phyloP scores from a whole-genome alignment of 2,797 vertebrate genomes.

The Danio choprae region DNA sequence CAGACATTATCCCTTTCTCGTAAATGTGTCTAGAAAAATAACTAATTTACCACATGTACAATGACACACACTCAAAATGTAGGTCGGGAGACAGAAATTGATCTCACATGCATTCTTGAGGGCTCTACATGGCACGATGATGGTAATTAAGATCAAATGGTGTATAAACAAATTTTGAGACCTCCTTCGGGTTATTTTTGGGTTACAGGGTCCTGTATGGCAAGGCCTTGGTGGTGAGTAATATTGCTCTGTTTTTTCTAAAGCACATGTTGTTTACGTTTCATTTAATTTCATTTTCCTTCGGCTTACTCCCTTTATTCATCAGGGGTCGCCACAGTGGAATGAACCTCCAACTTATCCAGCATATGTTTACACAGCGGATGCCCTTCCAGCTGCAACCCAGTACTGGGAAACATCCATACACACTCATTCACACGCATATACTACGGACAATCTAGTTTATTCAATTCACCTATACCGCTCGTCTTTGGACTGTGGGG shows the following conservation, averaged over 20 bases:
- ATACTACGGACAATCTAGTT: no score
- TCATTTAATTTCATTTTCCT: no score
- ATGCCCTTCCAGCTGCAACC: no score
- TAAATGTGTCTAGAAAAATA: conserved; percentile 52
- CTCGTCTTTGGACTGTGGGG: no score
- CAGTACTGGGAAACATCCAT: no score
- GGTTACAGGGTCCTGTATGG: not conserved
- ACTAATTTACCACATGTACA: conserved; percentile 13
- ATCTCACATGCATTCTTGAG: not conserved
- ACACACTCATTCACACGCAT: no score
- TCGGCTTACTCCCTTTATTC: no score
- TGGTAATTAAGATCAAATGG: not conserved
- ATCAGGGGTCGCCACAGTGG: no score
- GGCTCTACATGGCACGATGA: conserved; percentile 5
- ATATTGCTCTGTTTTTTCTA: not conserved
- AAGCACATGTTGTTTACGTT: no score
- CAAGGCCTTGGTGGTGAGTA: not conserved
- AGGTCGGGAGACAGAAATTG: not conserved
- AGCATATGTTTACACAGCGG: no score
- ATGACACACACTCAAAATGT: not conserved
- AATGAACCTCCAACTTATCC: no score
- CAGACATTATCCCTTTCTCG: conserved; percentile 71
- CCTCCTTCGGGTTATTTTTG: not conserved
- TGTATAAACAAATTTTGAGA: not conserved
- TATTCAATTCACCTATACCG: no score